phyloP scores from a whole-genome alignment of 2,888 invertebrate genomes.

The Stenurella melanura region DNA sequence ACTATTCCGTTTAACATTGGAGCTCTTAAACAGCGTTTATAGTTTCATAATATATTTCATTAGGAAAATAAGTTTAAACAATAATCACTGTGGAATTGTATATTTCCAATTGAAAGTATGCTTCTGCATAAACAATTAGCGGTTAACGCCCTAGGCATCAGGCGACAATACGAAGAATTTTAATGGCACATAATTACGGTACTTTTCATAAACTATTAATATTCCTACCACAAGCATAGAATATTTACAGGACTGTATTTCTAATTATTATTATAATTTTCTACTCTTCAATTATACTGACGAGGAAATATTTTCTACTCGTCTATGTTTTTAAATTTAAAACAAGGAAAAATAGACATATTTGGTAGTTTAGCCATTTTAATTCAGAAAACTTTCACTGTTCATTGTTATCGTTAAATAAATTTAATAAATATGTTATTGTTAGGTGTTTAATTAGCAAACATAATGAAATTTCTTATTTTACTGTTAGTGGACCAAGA shows the following conservation, averaged over 20 bases:
- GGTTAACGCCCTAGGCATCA: slow-evolving; percentile 1
- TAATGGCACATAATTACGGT: background rate
- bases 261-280: no score
- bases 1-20: no score
- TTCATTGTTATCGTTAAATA: background rate
- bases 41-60: no score
- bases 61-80: no score
- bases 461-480: background rate
- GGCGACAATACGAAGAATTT: background rate
- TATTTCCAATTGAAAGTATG: no score
- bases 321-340: background rate
- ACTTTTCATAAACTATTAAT: background rate
- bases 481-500: background rate
- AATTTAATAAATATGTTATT: background rate
- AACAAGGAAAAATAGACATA: background rate
- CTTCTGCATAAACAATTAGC: background rate
- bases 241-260: background rate
- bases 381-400: background rate
- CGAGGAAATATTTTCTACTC: background rate
- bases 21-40: no score
- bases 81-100: no score
- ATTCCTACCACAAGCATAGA: no score
- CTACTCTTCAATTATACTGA: background rate
- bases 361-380: background rate
- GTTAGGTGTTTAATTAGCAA: background rate